phyloP scores from a whole-genome alignment of 37 sponge, comb jelly and placozoan species.

The Lycopodina hypogea region DNA sequence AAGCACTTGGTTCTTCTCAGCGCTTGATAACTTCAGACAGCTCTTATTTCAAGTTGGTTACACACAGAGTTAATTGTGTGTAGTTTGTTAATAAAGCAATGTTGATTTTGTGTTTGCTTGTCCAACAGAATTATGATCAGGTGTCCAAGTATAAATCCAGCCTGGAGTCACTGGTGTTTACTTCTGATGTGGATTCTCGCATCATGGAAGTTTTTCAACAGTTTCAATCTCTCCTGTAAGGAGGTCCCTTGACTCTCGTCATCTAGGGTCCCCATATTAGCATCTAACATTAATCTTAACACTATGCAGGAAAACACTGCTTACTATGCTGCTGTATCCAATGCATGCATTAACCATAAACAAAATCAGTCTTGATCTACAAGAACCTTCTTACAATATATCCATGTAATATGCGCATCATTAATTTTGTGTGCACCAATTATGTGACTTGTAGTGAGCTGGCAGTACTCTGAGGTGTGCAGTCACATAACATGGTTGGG shows the following conservation, averaged over 20 bases:
- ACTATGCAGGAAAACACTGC: too few species aligned
- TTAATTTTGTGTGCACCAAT: too few species aligned
- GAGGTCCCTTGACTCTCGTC: background rate
- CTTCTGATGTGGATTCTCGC: conserved; percentile 52
- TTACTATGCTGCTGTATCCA: too few species aligned
- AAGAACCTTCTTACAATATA: too few species aligned
- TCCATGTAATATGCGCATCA: too few species aligned
- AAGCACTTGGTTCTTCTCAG: conserved; percentile 66
- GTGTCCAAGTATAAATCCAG: conserved; percentile 23
- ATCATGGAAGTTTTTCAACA: conserved; percentile 58
- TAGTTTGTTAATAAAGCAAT: background rate
- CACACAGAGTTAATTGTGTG: background rate
- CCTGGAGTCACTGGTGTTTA: conserved; percentile 53
- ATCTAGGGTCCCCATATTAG: too few species aligned
- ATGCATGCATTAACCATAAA: too few species aligned
- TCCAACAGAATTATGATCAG: conserved; percentile 37
- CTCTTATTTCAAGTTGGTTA: conserved; percentile 53
- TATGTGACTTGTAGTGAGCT: too few species aligned
- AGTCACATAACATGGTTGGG: too few species aligned
- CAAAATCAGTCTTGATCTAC: too few species aligned
- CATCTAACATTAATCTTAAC: too few species aligned
- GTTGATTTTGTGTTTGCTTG: background rate
- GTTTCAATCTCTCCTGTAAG: conserved; percentile 58
- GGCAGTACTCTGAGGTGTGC: too few species aligned
- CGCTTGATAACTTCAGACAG: conserved; percentile 64